Evolutionary conservation across 1,140 invertebrate genomes (phyloP).

Genomic region (Oscheius sp.): DNA sequence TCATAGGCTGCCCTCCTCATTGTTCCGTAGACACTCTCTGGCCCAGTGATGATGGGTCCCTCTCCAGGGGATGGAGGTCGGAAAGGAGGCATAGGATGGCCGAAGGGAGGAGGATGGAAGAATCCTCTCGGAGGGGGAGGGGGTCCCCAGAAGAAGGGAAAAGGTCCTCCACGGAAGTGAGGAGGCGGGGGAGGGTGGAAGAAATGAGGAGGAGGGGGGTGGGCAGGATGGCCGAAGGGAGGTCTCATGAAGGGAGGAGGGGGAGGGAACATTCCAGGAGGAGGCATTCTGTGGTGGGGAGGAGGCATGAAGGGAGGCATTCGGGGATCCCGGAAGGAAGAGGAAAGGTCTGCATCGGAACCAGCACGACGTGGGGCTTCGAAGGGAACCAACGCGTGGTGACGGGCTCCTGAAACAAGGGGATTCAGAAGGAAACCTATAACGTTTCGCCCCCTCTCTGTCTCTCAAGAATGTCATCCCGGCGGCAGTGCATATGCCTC

Average conservation of each 20-base stretch:
- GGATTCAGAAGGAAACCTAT: neutral
- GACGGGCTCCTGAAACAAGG: conserved; percentile 7
- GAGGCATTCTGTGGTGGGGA: conserved; percentile 11
- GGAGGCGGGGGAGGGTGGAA: no score
- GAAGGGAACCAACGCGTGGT: conserved; percentile 31
- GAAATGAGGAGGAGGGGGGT: conserved; percentile 21
- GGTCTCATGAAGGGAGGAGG: conserved; percentile 23
- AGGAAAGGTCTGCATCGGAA: conserved; percentile 24
- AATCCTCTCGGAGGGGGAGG: conserved; percentile 37
- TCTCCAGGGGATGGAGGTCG: conserved; percentile 36
- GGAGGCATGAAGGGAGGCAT: conserved; percentile 31
- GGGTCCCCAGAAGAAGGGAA: neutral
- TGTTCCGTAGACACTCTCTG: conserved; percentile 57
- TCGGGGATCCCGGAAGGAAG: conserved; percentile 25
- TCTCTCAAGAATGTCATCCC: neutral
- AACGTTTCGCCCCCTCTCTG: no score
- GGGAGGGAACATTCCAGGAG: conserved; percentile 32
- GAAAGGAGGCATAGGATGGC: conserved; percentile 29
- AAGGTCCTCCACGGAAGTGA: neutral
- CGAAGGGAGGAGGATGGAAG: conserved; percentile 44
- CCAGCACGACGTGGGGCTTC: conserved; percentile 25
- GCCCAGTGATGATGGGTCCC: conserved; percentile 57
- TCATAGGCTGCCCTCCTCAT: conserved; percentile 53
- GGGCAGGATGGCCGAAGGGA: conserved; percentile 1
- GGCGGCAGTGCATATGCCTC: neutral